Conservation (phyloP, 2,797 vertebrate genomes). For the Rhinella marina region DNA sequence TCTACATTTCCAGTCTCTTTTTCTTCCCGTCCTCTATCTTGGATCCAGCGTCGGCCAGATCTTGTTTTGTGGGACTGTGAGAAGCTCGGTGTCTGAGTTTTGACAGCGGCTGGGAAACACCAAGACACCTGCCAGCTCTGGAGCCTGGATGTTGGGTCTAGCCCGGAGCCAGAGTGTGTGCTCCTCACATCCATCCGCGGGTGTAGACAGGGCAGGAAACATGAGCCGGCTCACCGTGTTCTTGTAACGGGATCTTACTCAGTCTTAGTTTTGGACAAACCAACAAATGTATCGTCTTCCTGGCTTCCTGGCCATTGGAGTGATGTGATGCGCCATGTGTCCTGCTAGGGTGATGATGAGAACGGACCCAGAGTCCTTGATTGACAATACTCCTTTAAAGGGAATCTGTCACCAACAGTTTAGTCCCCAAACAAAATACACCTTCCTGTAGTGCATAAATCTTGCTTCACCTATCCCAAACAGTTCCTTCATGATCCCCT, state of each 20-base stretch:
- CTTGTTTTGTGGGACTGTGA: conserved; percentile 11
- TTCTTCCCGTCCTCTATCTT: neutral
- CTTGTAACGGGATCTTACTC: conserved; percentile 66
- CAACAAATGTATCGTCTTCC: conserved; percentile 67
- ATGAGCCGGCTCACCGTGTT: conserved; percentile 67
- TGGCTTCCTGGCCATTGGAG: conserved; percentile 66
- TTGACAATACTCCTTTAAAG: no score
- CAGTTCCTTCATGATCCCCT: no score
- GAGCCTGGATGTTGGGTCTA: conserved; percentile 69
- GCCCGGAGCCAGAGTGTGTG: conserved; percentile 71
- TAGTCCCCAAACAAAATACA: no score
- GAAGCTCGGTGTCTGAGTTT: conserved; percentile 33
- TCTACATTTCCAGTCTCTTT: conserved; percentile 5
- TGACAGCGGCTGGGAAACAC: conserved; percentile 69
- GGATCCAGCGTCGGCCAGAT: neutral
- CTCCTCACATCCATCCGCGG: conserved; percentile 68
- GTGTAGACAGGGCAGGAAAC: conserved; percentile 68
- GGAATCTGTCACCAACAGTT: no score
- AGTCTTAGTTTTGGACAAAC: conserved; percentile 66
- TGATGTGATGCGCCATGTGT: neutral
- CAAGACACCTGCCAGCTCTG: conserved; percentile 71
- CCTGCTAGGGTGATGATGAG: neutral
- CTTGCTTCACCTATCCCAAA: no score
- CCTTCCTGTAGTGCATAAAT: no score
- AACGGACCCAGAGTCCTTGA: neutral